Percentiles rank a stretch among this genome's conserved stretches.
phyloP scores from a whole-genome alignment of 2,113 vertebrate genomes.

The Zosterops hypoxanthus region DNA sequence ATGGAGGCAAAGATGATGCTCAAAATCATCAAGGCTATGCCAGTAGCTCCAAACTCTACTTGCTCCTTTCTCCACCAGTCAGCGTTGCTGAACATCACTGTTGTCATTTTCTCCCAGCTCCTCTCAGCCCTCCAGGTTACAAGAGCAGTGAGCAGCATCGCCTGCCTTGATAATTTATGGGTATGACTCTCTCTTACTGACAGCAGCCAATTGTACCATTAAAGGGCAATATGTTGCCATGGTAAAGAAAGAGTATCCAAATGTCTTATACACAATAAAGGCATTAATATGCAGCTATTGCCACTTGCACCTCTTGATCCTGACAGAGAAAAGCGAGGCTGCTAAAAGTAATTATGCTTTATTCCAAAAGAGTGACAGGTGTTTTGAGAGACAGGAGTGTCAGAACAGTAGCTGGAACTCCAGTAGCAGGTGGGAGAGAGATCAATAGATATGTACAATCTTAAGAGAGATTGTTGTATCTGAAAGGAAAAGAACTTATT shows the following conservation, averaged over 20 bases:
- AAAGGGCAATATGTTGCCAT: conserved; percentile 24
- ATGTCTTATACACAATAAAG: conserved; percentile 1
- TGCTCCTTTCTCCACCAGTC: background rate
- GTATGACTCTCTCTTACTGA: conserved; percentile 12
- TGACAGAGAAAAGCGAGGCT: background rate
- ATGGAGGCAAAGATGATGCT: background rate
- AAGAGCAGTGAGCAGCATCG: background rate
- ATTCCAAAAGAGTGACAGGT: background rate
- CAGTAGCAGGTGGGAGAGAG: background rate
- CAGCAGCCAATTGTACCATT: conserved; percentile 34
- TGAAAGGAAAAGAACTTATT: background rate
- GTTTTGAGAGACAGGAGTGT: background rate
- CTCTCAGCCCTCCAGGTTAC: background rate
- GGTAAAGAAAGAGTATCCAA: conserved; percentile 48
- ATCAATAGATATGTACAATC: background rate
- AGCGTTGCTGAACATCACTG: background rate
- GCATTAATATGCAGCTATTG: conserved; percentile 26
- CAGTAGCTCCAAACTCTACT: background rate
- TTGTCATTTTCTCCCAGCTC: background rate
- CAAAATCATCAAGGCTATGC: background rate
- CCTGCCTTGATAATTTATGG: background rate
- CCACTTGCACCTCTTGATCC: background rate
- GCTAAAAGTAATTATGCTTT: background rate
- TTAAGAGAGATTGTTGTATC: background rate
- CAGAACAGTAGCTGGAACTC: background rate